Conservation (phyloP, 2,888 invertebrate species). For the Mimas tiliae region DNA sequence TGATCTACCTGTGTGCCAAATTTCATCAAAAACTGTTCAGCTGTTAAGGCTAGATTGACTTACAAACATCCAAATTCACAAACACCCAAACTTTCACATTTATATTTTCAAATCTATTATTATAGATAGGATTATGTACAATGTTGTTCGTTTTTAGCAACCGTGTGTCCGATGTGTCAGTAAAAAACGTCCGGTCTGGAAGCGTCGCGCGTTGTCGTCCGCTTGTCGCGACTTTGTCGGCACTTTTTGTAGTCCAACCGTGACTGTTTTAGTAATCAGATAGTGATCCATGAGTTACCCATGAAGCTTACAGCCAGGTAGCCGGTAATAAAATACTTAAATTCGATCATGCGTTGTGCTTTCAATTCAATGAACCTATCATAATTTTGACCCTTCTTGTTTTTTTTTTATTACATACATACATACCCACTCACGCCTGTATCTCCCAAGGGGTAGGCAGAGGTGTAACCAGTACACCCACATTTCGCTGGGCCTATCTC, state of each 20-base stretch:
- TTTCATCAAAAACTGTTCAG: too few relatives aligned
- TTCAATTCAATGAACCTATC: conserved; percentile 27
- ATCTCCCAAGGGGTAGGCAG: too few relatives aligned
- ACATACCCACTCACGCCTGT: too few relatives aligned
- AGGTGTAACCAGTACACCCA: too few relatives aligned
- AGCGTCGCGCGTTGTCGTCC: conserved; percentile 58
- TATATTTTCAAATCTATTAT: too few relatives aligned
- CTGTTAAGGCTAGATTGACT: too few relatives aligned
- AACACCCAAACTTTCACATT: too few relatives aligned
- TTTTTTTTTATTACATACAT: too few relatives aligned
- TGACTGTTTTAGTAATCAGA: conserved; percentile 82
- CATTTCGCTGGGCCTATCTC: too few relatives aligned
- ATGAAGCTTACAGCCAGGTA: conserved; percentile 68
- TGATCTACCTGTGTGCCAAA: too few relatives aligned
- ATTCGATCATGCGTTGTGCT: conserved; percentile 32
- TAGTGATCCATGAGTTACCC: conserved; percentile 66
- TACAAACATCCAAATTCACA: too few relatives aligned
- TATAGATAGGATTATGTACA: neutral
- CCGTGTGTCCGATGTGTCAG: conserved; percentile 46
- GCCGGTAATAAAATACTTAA: conserved; percentile 68
- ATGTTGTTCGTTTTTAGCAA: neutral
- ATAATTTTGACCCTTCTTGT: neutral
- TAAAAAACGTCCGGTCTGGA: conserved; percentile 66
- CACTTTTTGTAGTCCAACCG: conserved; percentile 72
- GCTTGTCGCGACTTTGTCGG: conserved; percentile 73